These are phyloP conservation scores for Calameuta pallipes DNA, from an alignment of 2,888 invertebrate genomes.

Conservation along the genomic window DNA sequence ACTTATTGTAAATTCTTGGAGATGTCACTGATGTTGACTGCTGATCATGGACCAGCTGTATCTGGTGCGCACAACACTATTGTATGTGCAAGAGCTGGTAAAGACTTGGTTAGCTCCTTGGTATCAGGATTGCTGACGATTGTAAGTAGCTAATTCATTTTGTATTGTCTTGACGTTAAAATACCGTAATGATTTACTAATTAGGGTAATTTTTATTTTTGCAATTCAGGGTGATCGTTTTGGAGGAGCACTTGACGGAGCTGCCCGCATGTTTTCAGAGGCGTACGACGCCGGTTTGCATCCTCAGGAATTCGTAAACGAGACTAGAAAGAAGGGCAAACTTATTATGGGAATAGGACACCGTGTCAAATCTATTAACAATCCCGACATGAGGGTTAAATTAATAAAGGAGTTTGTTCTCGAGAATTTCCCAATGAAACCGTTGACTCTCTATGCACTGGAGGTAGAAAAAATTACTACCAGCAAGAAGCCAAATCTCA, in stretches of 20 bases:
- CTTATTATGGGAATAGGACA: slow-evolving; percentile 99
- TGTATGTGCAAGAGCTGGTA: slow-evolving; percentile 96
- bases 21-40: slow-evolving; percentile 98
- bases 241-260: slow-evolving; percentile 98
- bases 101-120: slow-evolving; percentile 95
- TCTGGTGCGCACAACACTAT: slow-evolving; percentile 99
- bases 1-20: slow-evolving; percentile 98
- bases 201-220: background rate
- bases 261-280: slow-evolving; percentile 96
- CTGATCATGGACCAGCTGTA: slow-evolving; percentile 98
- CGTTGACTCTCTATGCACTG: slow-evolving; percentile 93
- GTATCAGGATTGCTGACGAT: slow-evolving; percentile 97
- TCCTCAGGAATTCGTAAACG: slow-evolving; percentile 98
- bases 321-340: slow-evolving; percentile 95
- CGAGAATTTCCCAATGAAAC: slow-evolving; percentile 92
- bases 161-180: background rate
- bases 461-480: slow-evolving; percentile 99
- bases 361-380: slow-evolving; percentile 90
- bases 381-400: slow-evolving; percentile 98
- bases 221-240: slow-evolving; percentile 90
- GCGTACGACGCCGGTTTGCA: slow-evolving; percentile 94
- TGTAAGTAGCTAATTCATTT: slow-evolving; percentile 71
- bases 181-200: background rate
- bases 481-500: slow-evolving; percentile 99
- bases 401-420: slow-evolving; percentile 96